These are phyloP conservation scores for Tapirus terrestris DNA, from an alignment of 2,113 vertebrate species.

Conservation along the genomic window DNA sequence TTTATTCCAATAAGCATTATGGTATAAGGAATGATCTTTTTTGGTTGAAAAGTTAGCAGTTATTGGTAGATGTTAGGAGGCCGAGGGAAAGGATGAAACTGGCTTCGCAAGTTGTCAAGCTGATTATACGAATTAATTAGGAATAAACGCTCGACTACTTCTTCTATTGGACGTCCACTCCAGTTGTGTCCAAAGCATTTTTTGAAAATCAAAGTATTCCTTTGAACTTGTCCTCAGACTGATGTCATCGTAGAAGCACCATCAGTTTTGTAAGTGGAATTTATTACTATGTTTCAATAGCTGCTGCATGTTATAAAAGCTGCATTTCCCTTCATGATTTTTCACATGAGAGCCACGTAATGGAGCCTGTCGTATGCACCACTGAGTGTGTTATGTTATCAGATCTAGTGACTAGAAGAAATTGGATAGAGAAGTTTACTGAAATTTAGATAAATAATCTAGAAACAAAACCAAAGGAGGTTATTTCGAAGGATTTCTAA, in stretches of 20 bases:
- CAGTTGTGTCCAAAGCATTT: not conserved
- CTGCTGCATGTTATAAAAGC: not conserved
- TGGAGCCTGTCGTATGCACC: not conserved
- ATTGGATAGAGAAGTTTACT: not conserved
- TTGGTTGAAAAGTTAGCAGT: not conserved
- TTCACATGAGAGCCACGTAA: not conserved
- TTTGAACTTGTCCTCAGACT: not conserved
- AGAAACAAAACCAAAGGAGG: not conserved
- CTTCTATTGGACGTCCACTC: not conserved
- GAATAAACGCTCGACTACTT: not conserved
- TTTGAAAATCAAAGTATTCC: not conserved
- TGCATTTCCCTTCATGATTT: not conserved
- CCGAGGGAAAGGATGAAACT: not conserved
- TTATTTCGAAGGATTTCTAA: not conserved
- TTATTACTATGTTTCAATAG: not conserved
- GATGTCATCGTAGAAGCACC: not conserved
- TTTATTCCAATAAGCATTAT: not conserved
- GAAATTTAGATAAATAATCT: not conserved
- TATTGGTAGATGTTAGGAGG: not conserved
- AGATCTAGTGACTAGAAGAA: not conserved
- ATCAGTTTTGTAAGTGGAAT: not conserved
- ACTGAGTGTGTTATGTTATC: accelerated
- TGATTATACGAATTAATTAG: not conserved
- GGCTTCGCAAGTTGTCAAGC: not conserved
- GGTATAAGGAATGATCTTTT: not conserved